Evolutionary conservation across 2,888 invertebrate species (phyloP).

Genomic region (Chironomus tentans): DNA sequence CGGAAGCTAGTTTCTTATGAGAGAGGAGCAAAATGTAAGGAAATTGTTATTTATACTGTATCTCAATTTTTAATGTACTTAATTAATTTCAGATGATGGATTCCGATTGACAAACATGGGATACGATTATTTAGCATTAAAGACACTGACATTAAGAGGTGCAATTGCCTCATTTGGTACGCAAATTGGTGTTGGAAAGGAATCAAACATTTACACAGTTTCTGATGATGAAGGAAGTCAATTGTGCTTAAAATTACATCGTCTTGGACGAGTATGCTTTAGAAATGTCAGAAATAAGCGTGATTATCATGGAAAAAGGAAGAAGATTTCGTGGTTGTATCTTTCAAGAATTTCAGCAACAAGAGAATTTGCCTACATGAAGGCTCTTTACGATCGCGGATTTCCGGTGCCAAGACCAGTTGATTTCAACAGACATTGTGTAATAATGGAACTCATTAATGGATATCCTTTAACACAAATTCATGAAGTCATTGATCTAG

Average conservation of each 20-base stretch:
- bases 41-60: neutral
- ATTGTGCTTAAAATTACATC: slow-evolving; percentile 82
- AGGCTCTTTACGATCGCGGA: slow-evolving; percentile 76
- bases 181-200: slow-evolving; percentile 98
- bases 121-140: slow-evolving; percentile 93
- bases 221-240: slow-evolving; percentile 69
- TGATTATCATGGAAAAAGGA: slow-evolving; percentile 90
- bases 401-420: slow-evolving; percentile 94
- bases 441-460: slow-evolving; percentile 87
- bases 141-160: slow-evolving; percentile 70
- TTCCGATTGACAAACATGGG: slow-evolving; percentile 91
- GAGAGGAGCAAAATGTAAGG: slow-evolving; percentile 81
- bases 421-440: slow-evolving; percentile 90
- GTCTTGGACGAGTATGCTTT: slow-evolving; percentile 93
- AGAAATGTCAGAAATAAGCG: slow-evolving; percentile 91
- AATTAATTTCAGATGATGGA: slow-evolving; percentile 71
- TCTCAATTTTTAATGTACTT: slow-evolving; percentile 19
- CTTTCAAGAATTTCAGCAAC: slow-evolving; percentile 92
- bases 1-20: slow-evolving; percentile 88
- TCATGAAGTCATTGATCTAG: slow-evolving; percentile 55
- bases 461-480: slow-evolving; percentile 72
- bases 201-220: slow-evolving; percentile 92
- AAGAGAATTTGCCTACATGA: slow-evolving; percentile 97
- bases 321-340: slow-evolving; percentile 90
- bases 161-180: slow-evolving; percentile 84